Base-by-base conservation (phyloP, 2,888 invertebrate species). In the Drosophila lutescens region DNA sequence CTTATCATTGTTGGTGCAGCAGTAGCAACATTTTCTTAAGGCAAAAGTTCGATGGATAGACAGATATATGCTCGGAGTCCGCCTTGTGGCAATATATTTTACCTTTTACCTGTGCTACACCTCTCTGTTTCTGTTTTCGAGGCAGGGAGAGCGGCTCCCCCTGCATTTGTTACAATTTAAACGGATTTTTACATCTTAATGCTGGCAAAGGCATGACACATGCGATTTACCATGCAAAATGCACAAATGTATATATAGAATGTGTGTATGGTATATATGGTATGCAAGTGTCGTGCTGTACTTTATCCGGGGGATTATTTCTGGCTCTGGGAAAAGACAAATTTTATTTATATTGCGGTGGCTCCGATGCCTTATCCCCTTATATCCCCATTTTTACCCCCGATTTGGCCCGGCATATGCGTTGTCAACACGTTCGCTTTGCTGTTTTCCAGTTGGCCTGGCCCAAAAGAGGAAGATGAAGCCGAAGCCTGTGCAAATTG, bases 1-100 rank as follows among this genome's bases (percentile, higher is more conserved):
- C 74, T 86, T 83, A 86, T 86, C 86, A 80, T 76, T 86, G 79
- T 86, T 86, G 80, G 73, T 84, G 76, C 81, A 85, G 75, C 73
- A 76, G 55, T 71, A 74, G 78, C 67, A 76, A 72, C 71, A 72
- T 74, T 74, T 74, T 74, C 74, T 73, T 74, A 62, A 56, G 49
- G 76, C 83, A 79, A 79, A 79, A 77, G 61, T 66, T 60, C 73
- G 70, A 67, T 71, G 65, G 59, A 67, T 47, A 59, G 41, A 58
- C 13, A 43, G 43, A 20, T 67, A 47, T 72, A 56, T 60, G 49
- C 13, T 50, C 26, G 61, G 69, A 74, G 78, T 74, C 66, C 68
- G 74, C 65, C 74, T 84, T 76, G 70, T 84, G 81, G 71, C 70
- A 69, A 49, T 61, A 77, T 74, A 49, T 61, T 76, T 73, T 30